Percentiles rank a stretch among this genome's conserved stretches.
phyloP scores from a whole-genome alignment of 1,140 invertebrate genomes.

The Neelides sp. region DNA sequence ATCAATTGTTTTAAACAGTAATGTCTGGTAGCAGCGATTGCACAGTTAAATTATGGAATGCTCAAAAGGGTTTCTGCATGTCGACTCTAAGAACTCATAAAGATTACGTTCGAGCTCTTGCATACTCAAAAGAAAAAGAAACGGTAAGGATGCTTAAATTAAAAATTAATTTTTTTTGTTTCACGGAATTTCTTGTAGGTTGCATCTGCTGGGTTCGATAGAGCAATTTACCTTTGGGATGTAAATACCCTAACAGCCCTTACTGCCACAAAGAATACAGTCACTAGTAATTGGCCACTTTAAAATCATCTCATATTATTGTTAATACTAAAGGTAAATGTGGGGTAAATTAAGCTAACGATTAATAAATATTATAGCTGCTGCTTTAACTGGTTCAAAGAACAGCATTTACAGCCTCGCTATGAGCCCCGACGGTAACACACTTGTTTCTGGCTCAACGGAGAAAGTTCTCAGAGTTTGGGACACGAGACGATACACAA shows the following conservation, averaged over 20 bases:
- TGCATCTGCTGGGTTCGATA: constrained; percentile 92
- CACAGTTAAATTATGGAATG: constrained; percentile 99
- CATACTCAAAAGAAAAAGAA: constrained; percentile 96
- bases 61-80: constrained; percentile 98
- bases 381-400: constrained; percentile 89
- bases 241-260: constrained; percentile 94
- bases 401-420: constrained; percentile 98
- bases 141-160: constrained; percentile 11
- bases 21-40: constrained; percentile 98
- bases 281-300: constrained; percentile 64
- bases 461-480: constrained; percentile 92
- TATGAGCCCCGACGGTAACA: constrained; percentile 91
- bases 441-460: constrained; percentile 92
- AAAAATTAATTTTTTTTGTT: background rate
- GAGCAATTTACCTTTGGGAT: constrained; percentile 97
- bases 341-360: background rate
- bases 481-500: constrained; percentile 90
- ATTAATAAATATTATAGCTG: constrained; percentile 49
- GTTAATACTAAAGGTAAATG: background rate
- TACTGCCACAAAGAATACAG: constrained; percentile 96
- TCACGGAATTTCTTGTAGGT: constrained; percentile 47
- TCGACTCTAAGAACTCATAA: constrained; percentile 93
- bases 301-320: background rate
- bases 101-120: constrained; percentile 95
- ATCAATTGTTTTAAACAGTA: constrained; percentile 55